Percentiles rank a stretch among this genome's conserved stretches.
phyloP scores from a whole-genome alignment of 1,140 invertebrate species.

The Drosophila sucinea region DNA sequence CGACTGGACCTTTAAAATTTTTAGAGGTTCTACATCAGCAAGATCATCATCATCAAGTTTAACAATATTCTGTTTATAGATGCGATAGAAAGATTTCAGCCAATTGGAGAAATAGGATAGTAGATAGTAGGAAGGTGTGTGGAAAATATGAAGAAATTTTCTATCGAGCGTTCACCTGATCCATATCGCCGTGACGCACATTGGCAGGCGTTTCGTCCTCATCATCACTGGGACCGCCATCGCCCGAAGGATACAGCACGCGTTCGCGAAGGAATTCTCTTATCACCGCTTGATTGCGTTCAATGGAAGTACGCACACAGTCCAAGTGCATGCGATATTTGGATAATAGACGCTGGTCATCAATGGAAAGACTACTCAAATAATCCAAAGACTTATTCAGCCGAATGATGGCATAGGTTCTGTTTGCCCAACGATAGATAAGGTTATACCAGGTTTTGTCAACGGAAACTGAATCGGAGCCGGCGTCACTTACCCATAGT shows the following conservation, averaged over 20 bases:
- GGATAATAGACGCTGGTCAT: conserved; percentile 90
- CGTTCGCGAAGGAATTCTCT: conserved; percentile 88
- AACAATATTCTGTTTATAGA: conserved; percentile 47
- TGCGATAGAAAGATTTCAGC: conserved; percentile 20
- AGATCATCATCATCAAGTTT: conserved; percentile 58
- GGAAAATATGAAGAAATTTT: conserved; percentile 22
- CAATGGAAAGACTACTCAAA: conserved; percentile 88
- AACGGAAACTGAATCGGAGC: not conserved
- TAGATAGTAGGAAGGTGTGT: conserved; percentile 13
- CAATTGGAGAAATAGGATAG: conserved; percentile 24
- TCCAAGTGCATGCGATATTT: conserved; percentile 91
- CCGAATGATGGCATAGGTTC: conserved; percentile 86
- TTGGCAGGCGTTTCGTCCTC: conserved; percentile 57
- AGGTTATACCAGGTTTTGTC: not conserved
- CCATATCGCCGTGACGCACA: conserved; percentile 82
- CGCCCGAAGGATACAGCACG: conserved; percentile 54
- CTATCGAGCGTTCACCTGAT: conserved; percentile 54
- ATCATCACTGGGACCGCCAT: conserved; percentile 16
- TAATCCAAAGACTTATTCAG: conserved; percentile 90
- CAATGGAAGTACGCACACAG: conserved; percentile 90
- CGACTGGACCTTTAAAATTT: conserved; percentile 90
- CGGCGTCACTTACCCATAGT: conserved; percentile 61
- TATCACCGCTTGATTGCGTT: conserved; percentile 93
- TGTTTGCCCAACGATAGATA: conserved; percentile 53
- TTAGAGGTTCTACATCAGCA: conserved; percentile 75